These are phyloP conservation scores for Champsocephalus esox DNA, from an alignment of 2,797 vertebrate genomes.

Conservation along the genomic window DNA sequence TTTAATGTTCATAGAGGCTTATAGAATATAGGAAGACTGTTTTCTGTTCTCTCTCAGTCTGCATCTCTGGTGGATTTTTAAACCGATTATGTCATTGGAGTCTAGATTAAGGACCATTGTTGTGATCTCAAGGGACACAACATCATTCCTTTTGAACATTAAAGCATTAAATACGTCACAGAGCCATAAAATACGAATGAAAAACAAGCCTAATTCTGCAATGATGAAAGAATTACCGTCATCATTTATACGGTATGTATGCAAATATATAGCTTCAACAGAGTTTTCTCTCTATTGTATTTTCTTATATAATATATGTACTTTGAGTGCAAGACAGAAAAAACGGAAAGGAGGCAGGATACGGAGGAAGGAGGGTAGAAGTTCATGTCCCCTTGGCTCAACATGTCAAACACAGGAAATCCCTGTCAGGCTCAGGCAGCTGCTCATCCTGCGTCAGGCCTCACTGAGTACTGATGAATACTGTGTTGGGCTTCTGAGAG, in stretches of 20 bases:
- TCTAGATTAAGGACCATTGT: no score
- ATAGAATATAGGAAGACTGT: no score
- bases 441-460: conserved; percentile 62
- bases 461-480: conserved; percentile 54
- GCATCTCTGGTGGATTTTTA: no score
- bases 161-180: no score
- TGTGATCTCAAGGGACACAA: no score
- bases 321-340: background rate
- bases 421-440: conserved; percentile 50
- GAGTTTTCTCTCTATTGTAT: background rate
- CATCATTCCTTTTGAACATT: no score
- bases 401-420: conserved; percentile 59
- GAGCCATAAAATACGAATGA: background rate
- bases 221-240: conserved; percentile 18
- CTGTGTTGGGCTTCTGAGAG: conserved; percentile 30
- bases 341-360: background rate
- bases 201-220: conserved; percentile 10
- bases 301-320: conserved; percentile 10
- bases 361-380: background rate
- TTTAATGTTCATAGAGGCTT: no score
- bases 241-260: conserved; percentile 27
- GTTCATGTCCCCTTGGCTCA: conserved; percentile 35
- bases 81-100: no score
- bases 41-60: no score
- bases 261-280: conserved; percentile 7